Conservation (phyloP, 2,113 vertebrate species). For the Climacteris rufus region DNA sequence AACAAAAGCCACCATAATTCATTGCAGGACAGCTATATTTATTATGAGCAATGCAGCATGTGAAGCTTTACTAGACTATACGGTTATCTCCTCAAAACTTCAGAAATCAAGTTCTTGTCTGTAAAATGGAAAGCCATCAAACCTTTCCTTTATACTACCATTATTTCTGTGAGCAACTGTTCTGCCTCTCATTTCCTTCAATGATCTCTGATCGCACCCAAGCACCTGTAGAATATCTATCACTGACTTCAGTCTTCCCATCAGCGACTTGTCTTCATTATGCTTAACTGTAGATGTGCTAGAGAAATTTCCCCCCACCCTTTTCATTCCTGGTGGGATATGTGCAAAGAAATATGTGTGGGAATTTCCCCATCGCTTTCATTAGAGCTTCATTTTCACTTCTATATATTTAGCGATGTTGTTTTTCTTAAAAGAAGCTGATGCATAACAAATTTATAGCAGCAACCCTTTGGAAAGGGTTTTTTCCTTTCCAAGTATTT, state of each 20-base stretch:
- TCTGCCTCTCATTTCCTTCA: neutral
- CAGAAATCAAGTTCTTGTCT: neutral
- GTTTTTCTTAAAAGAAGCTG: neutral
- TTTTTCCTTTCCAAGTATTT: constrained; percentile 4
- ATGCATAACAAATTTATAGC: neutral
- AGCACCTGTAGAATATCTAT: neutral
- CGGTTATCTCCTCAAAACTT: neutral
- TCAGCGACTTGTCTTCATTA: neutral
- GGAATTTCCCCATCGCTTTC: neutral
- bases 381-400: constrained; percentile 3
- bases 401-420: neutral
- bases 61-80: neutral
- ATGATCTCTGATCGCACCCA: neutral
- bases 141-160: neutral
- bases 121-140: neutral
- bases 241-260: neutral
- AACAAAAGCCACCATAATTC: neutral
- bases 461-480: neutral
- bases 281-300: neutral
- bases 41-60: neutral
- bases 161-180: neutral
- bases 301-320: neutral
- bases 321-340: neutral
- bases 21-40: neutral
- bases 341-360: neutral